Percentiles rank a stretch among this genome's conserved stretches.
Conservation (phyloP, 2,888 invertebrate species). For the Fragum sueziense region DNA sequence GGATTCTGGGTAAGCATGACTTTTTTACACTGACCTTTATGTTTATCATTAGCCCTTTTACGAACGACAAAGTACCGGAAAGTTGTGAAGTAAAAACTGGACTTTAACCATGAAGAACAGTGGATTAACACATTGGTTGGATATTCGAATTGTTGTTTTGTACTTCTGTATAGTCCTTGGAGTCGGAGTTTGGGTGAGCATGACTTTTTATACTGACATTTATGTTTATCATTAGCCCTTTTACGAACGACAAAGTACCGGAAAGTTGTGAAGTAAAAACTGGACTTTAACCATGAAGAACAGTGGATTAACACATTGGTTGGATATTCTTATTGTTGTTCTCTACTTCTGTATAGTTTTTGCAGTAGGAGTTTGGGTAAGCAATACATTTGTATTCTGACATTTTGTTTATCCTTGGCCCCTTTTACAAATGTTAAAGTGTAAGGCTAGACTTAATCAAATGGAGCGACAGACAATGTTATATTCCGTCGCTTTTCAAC, state of each 20-base stretch:
- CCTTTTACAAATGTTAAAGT: too few relatives aligned
- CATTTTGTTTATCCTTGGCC: too few relatives aligned
- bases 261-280: background rate
- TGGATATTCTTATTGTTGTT: slow-evolving; percentile 58
- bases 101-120: slow-evolving; percentile 37
- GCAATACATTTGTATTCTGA: too few relatives aligned
- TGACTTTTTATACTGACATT: background rate
- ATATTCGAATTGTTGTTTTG: slow-evolving; percentile 54
- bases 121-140: slow-evolving; percentile 58
- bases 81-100: too few relatives aligned
- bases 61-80: too few relatives aligned
- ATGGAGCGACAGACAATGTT: too few relatives aligned
- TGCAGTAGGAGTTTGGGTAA: slow-evolving; percentile 61
- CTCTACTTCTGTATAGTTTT: slow-evolving; percentile 58
- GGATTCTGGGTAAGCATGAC: slow-evolving; percentile 61
- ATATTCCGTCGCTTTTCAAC: too few relatives aligned
- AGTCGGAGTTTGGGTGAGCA: slow-evolving; percentile 60
- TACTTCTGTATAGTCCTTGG: slow-evolving; percentile 58
- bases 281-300: slow-evolving; percentile 25
- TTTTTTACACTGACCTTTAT: background rate
- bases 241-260: too few relatives aligned
- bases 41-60: too few relatives aligned
- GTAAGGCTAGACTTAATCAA: too few relatives aligned
- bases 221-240: too few relatives aligned
- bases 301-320: slow-evolving; percentile 57